Conservation (phyloP, 2,888 invertebrate genomes). For the Heliconius charithonia region DNA sequence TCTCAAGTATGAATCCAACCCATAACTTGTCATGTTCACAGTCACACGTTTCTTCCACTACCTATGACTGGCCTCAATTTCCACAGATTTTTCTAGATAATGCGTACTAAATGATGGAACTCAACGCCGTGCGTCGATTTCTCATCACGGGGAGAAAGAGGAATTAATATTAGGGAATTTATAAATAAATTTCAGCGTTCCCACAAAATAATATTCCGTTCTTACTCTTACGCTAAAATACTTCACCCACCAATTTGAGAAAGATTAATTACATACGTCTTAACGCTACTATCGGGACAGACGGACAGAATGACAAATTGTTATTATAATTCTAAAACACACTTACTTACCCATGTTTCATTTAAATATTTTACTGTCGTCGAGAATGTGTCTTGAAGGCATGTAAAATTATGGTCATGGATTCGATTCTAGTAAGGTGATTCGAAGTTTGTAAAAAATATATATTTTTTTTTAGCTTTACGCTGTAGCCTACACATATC, state of each 20-base stretch:
- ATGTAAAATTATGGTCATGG: no score
- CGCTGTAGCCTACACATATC: not conserved
- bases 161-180: not conserved
- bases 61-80: no score
- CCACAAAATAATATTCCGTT: not conserved
- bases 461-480: not conserved
- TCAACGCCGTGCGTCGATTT: not conserved
- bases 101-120: not conserved
- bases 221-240: not conserved
- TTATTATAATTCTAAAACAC: not conserved
- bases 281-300: slow-evolving; percentile 6
- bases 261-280: slow-evolving; percentile 28
- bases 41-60: no score
- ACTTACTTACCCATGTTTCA: not conserved
- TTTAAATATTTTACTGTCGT: no score
- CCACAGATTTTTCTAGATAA: no score
- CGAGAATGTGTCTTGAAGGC: no score
- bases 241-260: slow-evolving; percentile 3
- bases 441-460: no score
- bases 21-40: no score
- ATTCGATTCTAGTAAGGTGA: no score
- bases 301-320: slow-evolving; percentile 15
- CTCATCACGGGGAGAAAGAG: not conserved
- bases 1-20: no score
- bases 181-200: not conserved